Base-by-base conservation (phyloP, 1,140 invertebrate genomes). In the Sitodiplosis mosellana region DNA sequence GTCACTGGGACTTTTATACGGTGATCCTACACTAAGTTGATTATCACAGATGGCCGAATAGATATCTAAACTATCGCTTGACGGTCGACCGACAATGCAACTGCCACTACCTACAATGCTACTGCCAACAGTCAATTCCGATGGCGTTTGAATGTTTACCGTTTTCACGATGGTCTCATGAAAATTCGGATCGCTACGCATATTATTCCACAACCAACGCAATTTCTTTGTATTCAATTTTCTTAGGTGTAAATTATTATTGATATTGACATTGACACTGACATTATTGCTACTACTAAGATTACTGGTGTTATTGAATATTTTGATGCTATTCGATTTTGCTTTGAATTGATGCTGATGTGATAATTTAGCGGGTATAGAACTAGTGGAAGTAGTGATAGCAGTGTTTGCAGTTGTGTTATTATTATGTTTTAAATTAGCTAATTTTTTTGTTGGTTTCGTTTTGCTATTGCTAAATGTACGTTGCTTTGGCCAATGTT, bases 21-120 rank as follows among this genome's bases (percentile, higher is more conserved):
- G 54, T 43, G 53, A 54, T 34, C 53, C 53, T 37, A 51, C 52
- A 46, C 55, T 56, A 19, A 56, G 42, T 51, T 55, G 52, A 50
- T 52, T 53, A 52, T 56, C 55, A 52, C 55, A 56, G 36, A 54
- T 51, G 11, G 49, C 50, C 36, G 55, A 56, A 47, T 56, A 56
- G 43, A 49, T 55, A 48, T 55, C 55, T 38, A 37, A 22, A 38
- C 18, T 47, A 10, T 47, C 18, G 33, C 15, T 36, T 38, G 46
- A 20, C 15, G 22, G 41, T 43, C 17, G 41, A 19, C n/a, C n/a
- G n/a, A n/a, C n/a, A n/a, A n/a, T n/a, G n/a, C n/a, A n/a, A n/a
- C n/a, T n/a, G n/a, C n/a, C n/a, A n/a, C n/a, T n/a, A n/a, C n/a
- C n/a, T n/a, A n/a, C n/a, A n/a, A n/a, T n/a, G n/a, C n/a, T n/a